These are phyloP conservation scores for Cyphomyrus plagiostoma DNA, from an alignment of 2,113 vertebrate genomes.

Conservation along the genomic window DNA sequence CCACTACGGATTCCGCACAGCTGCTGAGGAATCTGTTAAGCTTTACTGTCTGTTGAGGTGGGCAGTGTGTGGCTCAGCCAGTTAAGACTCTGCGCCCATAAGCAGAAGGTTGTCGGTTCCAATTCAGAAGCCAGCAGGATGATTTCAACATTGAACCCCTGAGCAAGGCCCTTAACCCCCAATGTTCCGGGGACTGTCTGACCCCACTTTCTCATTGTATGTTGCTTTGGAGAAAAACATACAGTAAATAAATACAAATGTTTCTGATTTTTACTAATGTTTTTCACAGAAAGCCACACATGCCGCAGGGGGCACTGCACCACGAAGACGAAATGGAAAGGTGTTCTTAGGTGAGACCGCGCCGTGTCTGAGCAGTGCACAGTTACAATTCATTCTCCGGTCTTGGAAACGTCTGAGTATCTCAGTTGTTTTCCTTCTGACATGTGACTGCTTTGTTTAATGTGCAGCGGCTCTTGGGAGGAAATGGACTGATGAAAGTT, in stretches of 20 bases:
- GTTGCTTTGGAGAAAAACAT: neutral
- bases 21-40: neutral
- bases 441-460: neutral
- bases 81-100: neutral
- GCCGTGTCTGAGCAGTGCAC: neutral
- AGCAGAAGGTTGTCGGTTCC: neutral
- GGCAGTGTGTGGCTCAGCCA: neutral
- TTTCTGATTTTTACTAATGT: conserved; percentile 18
- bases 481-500: neutral
- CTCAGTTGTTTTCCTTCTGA: neutral
- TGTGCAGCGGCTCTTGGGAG: neutral
- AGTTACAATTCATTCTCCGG: neutral
- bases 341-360: conserved; percentile 78
- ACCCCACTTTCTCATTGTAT: neutral
- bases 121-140: neutral
- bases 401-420: neutral
- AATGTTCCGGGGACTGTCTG: neutral
- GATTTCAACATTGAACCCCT: neutral
- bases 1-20: neutral
- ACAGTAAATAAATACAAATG: neutral
- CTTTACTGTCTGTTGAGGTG: neutral
- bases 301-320: conserved; percentile 83
- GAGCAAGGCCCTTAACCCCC: neutral
- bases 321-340: conserved; percentile 84
- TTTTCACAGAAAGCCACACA: conserved; percentile 82